Percentiles rank a stretch among this genome's conserved stretches.
phyloP scores from a whole-genome alignment of 2,113 vertebrate genomes.

The Numida meleagris region DNA sequence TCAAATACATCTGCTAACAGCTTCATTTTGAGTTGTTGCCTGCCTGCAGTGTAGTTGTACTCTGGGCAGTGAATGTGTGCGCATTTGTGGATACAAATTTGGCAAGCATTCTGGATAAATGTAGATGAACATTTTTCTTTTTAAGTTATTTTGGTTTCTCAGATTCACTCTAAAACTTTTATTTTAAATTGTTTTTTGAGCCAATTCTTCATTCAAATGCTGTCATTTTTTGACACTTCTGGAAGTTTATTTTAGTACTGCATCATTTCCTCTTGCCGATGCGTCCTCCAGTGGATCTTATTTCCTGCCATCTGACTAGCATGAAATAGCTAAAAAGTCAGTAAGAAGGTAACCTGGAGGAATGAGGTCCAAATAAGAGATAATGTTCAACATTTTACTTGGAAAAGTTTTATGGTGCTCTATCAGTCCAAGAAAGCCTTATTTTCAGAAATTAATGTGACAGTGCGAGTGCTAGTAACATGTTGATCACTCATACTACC shows the following conservation, averaged over 20 bases:
- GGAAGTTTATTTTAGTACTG: conserved; percentile 37
- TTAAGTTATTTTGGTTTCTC: conserved; percentile 41
- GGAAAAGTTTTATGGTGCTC: not conserved
- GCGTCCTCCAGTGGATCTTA: not conserved
- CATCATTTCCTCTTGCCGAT: conserved; percentile 32
- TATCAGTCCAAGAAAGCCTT: not conserved
- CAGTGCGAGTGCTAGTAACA: not conserved
- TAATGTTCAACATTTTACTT: not conserved
- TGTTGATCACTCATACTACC: not conserved
- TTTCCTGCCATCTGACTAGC: not conserved
- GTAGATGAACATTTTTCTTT: conserved; percentile 36
- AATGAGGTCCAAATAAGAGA: not conserved
- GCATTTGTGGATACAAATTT: not conserved
- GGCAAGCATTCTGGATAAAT: conserved; percentile 30
- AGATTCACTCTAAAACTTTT: conserved; percentile 1
- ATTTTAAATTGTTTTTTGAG: conserved; percentile 22
- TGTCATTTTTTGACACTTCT: conserved; percentile 20
- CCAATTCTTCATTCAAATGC: conserved; percentile 33
- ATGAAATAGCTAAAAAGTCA: not conserved
- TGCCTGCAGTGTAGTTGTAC: not conserved
- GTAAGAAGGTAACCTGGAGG: not conserved
- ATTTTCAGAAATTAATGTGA: not conserved
- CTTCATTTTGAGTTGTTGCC: conserved; percentile 13
- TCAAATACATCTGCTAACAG: conserved; percentile 14
- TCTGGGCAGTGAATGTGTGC: not conserved